Evolutionary conservation across 2,797 vertebrate species (phyloP).

Genomic region (Microhierax caerulescens): DNA sequence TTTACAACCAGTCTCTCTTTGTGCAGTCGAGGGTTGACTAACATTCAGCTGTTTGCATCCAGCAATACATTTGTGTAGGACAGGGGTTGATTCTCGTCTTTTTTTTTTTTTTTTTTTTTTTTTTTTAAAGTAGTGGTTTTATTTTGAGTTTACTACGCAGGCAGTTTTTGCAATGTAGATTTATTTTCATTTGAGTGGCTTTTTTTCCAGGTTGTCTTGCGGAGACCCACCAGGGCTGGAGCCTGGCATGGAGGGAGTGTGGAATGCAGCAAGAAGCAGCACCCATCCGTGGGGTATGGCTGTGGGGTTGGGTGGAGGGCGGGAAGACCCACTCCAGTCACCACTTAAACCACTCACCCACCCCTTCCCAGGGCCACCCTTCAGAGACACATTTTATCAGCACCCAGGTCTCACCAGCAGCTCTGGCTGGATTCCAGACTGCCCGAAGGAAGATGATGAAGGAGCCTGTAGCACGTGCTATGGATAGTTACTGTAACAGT

Average conservation of each 20-base stretch:
- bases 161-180: neutral
- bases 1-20: slow-evolving; percentile 59
- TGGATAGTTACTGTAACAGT: neutral
- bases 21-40: slow-evolving; percentile 55
- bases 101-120: neutral
- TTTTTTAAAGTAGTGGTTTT: neutral
- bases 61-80: neutral
- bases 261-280: neutral
- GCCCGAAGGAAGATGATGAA: neutral
- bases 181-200: neutral
- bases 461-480: neutral
- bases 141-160: neutral
- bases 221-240: neutral
- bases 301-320: fast-evolving
- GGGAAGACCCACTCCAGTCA: neutral
- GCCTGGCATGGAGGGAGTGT: neutral
- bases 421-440: neutral
- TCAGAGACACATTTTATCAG: neutral
- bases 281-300: fast-evolving
- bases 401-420: neutral
- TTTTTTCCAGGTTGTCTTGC: slow-evolving; percentile 2
- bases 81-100: neutral
- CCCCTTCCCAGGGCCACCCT: neutral
- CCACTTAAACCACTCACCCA: neutral
- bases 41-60: slow-evolving; percentile 45